Percentiles rank a stretch among this genome's conserved stretches.
Evolutionary conservation across 2,888 invertebrate genomes (phyloP).

Genomic region (Mayetiola destructor): DNA sequence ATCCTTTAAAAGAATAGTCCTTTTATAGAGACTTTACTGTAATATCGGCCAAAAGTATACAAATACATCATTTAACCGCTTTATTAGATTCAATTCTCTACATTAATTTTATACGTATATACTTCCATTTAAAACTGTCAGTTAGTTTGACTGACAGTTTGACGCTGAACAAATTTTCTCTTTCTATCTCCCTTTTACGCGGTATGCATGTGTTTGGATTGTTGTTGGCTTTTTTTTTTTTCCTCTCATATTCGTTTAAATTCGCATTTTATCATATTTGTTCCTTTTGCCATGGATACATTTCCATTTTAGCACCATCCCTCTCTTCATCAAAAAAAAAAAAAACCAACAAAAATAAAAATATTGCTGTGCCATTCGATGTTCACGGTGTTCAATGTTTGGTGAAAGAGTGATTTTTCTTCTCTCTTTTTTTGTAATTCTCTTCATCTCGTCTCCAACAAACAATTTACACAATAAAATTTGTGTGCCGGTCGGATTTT

Average conservation of each 20-base stretch:
- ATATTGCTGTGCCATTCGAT: too few relatives aligned
- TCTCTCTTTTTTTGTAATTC: too few relatives aligned
- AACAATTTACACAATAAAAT: too few relatives aligned
- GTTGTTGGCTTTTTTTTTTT: conserved; percentile 7
- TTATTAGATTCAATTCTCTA: conserved; percentile 16
- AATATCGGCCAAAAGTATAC: conserved; percentile 14
- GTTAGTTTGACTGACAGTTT: conserved; percentile 32
- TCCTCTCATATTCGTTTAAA: neutral
- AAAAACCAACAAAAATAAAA: too few relatives aligned
- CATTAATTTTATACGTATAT: conserved; percentile 20
- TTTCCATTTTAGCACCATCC: conserved; percentile 12
- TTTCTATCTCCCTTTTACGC: neutral
- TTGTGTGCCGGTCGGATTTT: too few relatives aligned
- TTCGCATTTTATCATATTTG: too few relatives aligned
- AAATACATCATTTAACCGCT: conserved; percentile 15
- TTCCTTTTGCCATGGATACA: neutral
- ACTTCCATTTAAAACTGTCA: conserved; percentile 25
- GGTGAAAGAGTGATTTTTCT: too few relatives aligned
- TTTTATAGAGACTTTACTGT: too few relatives aligned
- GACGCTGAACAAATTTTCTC: conserved; percentile 25
- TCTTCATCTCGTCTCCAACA: too few relatives aligned
- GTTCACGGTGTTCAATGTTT: too few relatives aligned
- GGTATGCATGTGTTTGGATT: neutral
- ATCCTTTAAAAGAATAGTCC: too few relatives aligned
- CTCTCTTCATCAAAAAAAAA: too few relatives aligned